Evolutionary conservation across 1,140 invertebrate species (phyloP).

Genomic region (Drosophila punjabiensis): DNA sequence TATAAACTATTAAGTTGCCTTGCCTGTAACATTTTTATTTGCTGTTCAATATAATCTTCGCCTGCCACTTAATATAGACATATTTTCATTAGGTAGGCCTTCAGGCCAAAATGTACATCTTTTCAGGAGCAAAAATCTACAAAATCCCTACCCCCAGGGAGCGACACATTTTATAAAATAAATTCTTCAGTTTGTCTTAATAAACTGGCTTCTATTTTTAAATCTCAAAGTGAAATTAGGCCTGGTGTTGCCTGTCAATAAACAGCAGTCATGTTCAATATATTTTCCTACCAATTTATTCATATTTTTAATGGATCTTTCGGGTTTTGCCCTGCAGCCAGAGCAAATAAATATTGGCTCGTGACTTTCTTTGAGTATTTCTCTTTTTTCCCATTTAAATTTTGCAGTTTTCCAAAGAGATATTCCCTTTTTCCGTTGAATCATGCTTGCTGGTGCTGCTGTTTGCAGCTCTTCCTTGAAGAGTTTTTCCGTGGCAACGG

Average conservation of each 20-base stretch:
- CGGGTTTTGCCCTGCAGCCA: slow-evolving; percentile 8
- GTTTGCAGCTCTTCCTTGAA: not conserved
- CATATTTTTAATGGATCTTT: slow-evolving; percentile 44
- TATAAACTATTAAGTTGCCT: not conserved
- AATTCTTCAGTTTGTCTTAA: slow-evolving; percentile 11
- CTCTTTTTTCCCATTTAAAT: slow-evolving; percentile 2
- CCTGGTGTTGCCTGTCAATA: slow-evolving; percentile 35
- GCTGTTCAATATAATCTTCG: not conserved
- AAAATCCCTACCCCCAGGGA: not conserved
- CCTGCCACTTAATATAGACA: not conserved
- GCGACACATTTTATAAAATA: slow-evolving; percentile 9
- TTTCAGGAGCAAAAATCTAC: not conserved
- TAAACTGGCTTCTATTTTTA: slow-evolving; percentile 23
- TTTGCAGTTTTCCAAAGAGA: slow-evolving; percentile 17
- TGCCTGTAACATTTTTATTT: not conserved
- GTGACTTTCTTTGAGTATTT: slow-evolving; percentile 18
- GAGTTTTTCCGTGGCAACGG: slow-evolving; percentile 32
- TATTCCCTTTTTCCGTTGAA: slow-evolving; percentile 37
- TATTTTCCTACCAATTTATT: slow-evolving; percentile 47
- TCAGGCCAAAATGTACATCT: not conserved
- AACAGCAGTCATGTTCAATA: slow-evolving; percentile 25
- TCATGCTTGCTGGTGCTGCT: slow-evolving; percentile 8
- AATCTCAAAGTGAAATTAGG: slow-evolving; percentile 30
- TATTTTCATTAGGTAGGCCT: not conserved
- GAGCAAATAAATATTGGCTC: slow-evolving; percentile 41